phyloP scores from a whole-genome alignment of 2,888 invertebrate species.

The Cantharis lateralis region DNA sequence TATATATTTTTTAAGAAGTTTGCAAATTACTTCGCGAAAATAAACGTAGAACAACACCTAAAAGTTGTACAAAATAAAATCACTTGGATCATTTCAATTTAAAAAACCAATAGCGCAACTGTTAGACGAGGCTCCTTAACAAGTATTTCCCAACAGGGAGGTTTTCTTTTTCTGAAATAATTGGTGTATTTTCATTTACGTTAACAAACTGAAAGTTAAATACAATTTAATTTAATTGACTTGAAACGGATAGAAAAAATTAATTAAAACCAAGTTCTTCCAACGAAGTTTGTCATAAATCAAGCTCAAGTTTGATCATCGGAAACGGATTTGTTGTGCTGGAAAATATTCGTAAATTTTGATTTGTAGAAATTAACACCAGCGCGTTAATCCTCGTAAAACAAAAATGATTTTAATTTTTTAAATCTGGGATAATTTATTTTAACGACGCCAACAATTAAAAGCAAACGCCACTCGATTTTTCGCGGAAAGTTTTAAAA shows the following conservation, averaged over 20 bases:
- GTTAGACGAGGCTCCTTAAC: conserved; percentile 13
- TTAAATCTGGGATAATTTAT: not conserved
- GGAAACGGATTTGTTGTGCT: not conserved
- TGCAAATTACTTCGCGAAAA: not conserved
- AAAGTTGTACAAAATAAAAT: conserved; percentile 9
- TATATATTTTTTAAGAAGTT: not conserved
- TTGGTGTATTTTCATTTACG: conserved; percentile 7
- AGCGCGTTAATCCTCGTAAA: not conserved
- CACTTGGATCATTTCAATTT: conserved; percentile 16
- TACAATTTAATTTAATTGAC: not conserved
- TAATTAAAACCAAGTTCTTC: not conserved
- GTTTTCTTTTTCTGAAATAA: conserved; percentile 15
- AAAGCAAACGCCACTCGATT: not conserved
- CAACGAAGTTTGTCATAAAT: not conserved
- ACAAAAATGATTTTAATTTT: not conserved
- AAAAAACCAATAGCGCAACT: conserved; percentile 10
- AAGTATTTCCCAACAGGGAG: conserved; percentile 11
- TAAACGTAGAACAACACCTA: conserved; percentile 3
- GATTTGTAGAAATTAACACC: not conserved
- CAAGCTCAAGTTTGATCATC: not conserved
- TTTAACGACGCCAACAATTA: not conserved
- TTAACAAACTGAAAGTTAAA: conserved; percentile 8
- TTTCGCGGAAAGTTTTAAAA: not conserved
- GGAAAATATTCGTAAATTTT: not conserved
- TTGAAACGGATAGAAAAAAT: not conserved